Evolutionary conservation across 2,113 vertebrate species (phyloP).

Genomic region (Limnothrissa miodon): DNA sequence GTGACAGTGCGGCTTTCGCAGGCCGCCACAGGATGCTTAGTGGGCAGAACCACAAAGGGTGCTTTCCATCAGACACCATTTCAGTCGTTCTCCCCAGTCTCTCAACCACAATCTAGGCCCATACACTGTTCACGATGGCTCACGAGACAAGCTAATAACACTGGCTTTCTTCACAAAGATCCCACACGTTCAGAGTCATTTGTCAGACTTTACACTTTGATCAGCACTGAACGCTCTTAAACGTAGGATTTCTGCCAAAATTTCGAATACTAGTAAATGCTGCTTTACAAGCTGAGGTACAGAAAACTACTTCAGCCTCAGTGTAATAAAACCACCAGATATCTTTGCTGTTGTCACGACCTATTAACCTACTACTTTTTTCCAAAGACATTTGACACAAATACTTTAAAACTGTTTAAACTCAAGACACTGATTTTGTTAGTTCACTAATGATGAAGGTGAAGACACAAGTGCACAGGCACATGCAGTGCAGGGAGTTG

Average conservation of each 20-base stretch:
- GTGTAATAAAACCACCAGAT: not conserved
- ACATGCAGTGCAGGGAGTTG: not conserved
- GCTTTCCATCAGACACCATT: not conserved
- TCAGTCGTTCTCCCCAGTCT: not conserved
- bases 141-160: not conserved
- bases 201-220: not conserved
- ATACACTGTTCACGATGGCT: not conserved
- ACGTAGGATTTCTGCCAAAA: not conserved
- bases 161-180: not conserved
- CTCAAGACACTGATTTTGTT: not conserved
- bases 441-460: not conserved
- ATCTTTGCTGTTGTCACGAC: not conserved
- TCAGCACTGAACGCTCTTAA: not conserved
- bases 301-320: not conserved
- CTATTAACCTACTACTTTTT: not conserved
- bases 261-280: not conserved
- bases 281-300: not conserved
- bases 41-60: not conserved
- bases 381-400: not conserved
- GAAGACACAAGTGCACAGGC: not conserved
- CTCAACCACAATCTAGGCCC: not conserved
- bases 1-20: not conserved
- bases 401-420: too few relatives aligned
- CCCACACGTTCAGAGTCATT: not conserved
- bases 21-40: not conserved